These are phyloP conservation scores for Brachionus rotundiformis DNA, from an alignment of 1,140 invertebrate species.

Conservation along the genomic window DNA sequence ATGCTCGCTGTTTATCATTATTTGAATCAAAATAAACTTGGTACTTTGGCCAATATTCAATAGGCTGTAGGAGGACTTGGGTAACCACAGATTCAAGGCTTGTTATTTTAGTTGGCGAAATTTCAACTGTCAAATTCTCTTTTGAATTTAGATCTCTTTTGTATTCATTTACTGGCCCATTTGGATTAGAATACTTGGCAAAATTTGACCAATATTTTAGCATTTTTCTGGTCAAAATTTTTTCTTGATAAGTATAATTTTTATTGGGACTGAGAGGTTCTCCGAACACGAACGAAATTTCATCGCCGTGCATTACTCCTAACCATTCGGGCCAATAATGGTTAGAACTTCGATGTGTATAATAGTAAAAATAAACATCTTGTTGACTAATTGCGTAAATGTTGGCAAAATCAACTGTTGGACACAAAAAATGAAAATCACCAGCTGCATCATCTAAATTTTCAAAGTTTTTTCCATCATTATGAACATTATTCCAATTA, in stretches of 20 bases:
- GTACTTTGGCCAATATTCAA: conserved; percentile 50
- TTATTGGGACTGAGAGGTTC: conserved; percentile 79
- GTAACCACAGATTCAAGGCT: not conserved
- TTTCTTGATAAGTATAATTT: conserved; percentile 73
- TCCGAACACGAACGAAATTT: conserved; percentile 88
- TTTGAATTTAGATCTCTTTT: not conserved
- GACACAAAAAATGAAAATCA: conserved; percentile 93
- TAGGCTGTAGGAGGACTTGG: conserved; percentile 3
- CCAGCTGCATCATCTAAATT: conserved; percentile 65
- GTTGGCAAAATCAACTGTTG: conserved; percentile 86
- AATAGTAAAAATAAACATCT: conserved; percentile 90
- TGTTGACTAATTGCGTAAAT: conserved; percentile 76
- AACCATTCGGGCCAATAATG: conserved; percentile 50
- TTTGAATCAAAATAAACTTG: not conserved
- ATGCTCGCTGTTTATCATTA: conserved; percentile 1
- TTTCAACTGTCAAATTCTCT: not conserved
- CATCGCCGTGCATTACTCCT: conserved; percentile 60
- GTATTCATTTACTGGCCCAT: not conserved
- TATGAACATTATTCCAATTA: conserved; percentile 47
- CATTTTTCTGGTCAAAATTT: conserved; percentile 75
- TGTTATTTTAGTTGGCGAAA: not conserved
- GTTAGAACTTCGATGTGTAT: conserved; percentile 71
- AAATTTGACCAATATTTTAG: conserved; percentile 87
- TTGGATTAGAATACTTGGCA: conserved; percentile 68
- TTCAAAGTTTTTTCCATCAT: conserved; percentile 45